Percentiles rank a stretch among this genome's conserved stretches.
These are phyloP conservation scores for Catocala nupta DNA, from an alignment of 2,888 invertebrate species.

Conservation along the genomic window DNA sequence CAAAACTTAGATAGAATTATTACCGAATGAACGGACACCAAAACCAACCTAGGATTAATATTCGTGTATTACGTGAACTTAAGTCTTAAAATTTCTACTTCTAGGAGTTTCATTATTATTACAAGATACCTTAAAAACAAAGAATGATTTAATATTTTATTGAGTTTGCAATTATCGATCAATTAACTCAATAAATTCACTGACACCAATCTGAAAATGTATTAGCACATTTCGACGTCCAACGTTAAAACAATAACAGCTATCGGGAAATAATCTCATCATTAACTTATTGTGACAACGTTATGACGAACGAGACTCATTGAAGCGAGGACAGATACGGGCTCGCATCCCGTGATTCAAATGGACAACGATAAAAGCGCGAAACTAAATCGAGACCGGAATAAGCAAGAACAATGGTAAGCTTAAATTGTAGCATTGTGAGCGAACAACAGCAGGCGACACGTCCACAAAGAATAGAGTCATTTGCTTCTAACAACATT, in stretches of 20 bases:
- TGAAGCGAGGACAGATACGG: conserved; percentile 58
- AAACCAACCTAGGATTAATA: too few species aligned
- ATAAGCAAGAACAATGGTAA: conserved; percentile 80
- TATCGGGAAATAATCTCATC: conserved; percentile 46
- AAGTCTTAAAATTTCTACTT: too few species aligned
- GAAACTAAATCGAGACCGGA: conserved; percentile 77
- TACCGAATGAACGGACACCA: too few species aligned
- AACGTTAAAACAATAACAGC: conserved; percentile 40
- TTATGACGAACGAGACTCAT: conserved; percentile 47
- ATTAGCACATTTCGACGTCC: conserved; percentile 24
- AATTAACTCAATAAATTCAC: conserved; percentile 2
- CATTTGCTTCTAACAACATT: conserved; percentile 85
- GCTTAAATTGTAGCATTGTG: conserved; percentile 83
- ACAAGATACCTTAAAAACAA: too few species aligned
- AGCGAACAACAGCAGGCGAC: conserved; percentile 64
- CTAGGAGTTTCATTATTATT: too few species aligned
- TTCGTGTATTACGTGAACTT: too few species aligned
- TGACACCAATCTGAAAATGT: neutral
- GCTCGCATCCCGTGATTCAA: conserved; percentile 60
- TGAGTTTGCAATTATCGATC: neutral
- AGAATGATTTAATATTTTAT: too few species aligned
- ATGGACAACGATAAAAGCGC: conserved; percentile 79
- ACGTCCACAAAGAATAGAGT: conserved; percentile 82
- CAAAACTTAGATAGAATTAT: too few species aligned
- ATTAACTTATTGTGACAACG: conserved; percentile 46